Evolutionary conservation across 2,797 vertebrate genomes (phyloP), one percentile per base, ranked within the genome.

Genomic region (Acanthiza pusilla): DNA sequence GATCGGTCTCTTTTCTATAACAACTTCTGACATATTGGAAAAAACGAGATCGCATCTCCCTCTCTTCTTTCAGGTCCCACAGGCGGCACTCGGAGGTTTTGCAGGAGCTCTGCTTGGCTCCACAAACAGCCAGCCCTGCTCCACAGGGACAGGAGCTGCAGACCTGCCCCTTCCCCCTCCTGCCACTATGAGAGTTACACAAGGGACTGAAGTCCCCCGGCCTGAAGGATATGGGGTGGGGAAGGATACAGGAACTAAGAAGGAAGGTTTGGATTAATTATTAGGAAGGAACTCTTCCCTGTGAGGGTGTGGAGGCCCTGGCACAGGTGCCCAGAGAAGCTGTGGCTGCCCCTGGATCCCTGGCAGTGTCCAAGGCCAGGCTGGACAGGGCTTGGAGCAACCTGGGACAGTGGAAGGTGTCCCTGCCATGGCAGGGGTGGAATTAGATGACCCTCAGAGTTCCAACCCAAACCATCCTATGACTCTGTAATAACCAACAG

Each of bases 1-100:
- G 90, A 96, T 95, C 3, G 32, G 43, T n/a, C 83, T 84, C 83
- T 95, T 85, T 63, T 54, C 83, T 91, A 1, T 79, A 95, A 94
- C 80, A 50, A 57, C 88, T 94, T 88, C 90, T 93, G 90, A 94
- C 88, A 38, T 55, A 81, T 23, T 63, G 91, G 67, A 38, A 71
- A 50, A 88, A 93, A 67, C 0, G 1, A 88, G 93, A 73, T 87
- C 3, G 0, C 71, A 79, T 90, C 95, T 94, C 67, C 58, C 55
- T 45, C 58, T 29, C 74, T 27, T 1, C 70, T 58, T 70, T 21
- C 0, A 0, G 47, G 74, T 76, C 88, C 79, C 10, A 29, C 25
- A 10, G 70, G 40, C 15, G 1, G 62, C 34, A 22, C 54, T 13
- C 1, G 0, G 66, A 38, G 60, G 16, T 30, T 79, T 66, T 42